Evolutionary conservation across 2,113 vertebrate species (phyloP).

Genomic region (Patagioenas fasciata): DNA sequence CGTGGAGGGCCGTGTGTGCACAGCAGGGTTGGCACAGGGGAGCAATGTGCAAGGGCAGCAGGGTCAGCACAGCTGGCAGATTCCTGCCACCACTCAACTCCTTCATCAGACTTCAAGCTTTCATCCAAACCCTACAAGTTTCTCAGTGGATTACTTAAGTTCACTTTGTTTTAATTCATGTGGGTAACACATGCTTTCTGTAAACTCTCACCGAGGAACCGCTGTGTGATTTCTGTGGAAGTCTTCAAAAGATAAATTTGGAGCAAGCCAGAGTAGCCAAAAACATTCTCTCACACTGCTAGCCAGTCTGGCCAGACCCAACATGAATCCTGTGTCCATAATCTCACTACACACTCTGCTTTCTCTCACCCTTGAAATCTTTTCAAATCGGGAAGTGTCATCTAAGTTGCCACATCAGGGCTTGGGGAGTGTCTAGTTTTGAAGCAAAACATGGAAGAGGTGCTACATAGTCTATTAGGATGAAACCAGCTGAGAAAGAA

Average conservation of each 20-base stretch:
- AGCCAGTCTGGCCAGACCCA: neutral
- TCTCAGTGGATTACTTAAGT: neutral
- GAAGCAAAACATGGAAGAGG: neutral
- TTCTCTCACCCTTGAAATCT: neutral
- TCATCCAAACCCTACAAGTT: neutral
- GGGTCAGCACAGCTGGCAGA: neutral
- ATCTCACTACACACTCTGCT: neutral
- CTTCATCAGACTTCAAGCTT: neutral
- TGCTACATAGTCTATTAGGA: neutral
- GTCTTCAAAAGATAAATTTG: neutral
- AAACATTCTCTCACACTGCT: neutral
- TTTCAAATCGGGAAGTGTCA: neutral
- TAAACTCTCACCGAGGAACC: neutral
- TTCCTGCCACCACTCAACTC: accelerated
- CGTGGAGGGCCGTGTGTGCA: accelerated
- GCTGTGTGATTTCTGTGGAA: neutral
- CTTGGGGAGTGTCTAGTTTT: neutral
- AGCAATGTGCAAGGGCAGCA: neutral
- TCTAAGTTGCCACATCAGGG: neutral
- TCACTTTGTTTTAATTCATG: accelerated
- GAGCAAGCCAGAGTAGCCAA: neutral
- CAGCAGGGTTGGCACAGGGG: neutral
- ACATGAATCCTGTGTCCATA: neutral
- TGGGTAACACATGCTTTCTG: neutral
- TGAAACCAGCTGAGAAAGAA: neutral